Percentiles rank a stretch among this genome's conserved stretches.
These are phyloP conservation scores for Progne subis DNA, from an alignment of 2,113 vertebrate species.

Conservation along the genomic window DNA sequence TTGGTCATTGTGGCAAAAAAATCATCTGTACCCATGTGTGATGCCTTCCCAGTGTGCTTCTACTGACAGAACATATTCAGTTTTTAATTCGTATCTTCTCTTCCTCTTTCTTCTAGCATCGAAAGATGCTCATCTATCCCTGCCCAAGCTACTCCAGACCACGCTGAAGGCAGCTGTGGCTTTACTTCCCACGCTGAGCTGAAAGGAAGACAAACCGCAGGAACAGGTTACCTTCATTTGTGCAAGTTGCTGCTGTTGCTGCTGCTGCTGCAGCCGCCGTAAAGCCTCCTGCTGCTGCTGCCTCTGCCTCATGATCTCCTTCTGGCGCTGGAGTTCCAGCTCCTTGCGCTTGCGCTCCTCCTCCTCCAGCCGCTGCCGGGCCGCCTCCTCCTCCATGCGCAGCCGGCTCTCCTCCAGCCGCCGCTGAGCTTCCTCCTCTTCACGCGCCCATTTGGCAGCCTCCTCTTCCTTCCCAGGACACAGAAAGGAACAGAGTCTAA, in stretches of 20 bases:
- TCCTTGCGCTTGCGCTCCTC: constrained; percentile 85
- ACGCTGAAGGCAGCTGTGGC: background rate
- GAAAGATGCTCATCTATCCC: background rate
- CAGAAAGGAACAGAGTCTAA: constrained; percentile 19
- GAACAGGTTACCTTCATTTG: constrained; percentile 89
- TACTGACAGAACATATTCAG: rapidly evolving
- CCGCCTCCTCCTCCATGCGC: constrained; percentile 88
- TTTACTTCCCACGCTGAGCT: background rate
- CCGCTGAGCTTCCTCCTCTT: constrained; percentile 82
- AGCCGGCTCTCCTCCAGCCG: constrained; percentile 86
- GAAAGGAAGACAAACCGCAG: background rate
- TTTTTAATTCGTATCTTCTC: background rate
- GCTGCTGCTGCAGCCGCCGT: constrained; percentile 90
- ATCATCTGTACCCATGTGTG: background rate
- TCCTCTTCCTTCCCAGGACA: constrained; percentile 85
- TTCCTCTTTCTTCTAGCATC: background rate
- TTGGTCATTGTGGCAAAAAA: background rate
- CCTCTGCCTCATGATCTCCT: constrained; percentile 81
- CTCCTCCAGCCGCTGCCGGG: constrained; percentile 83
- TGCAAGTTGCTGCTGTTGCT: constrained; percentile 94
- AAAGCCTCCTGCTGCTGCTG: constrained; percentile 90
- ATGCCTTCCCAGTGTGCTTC: background rate
- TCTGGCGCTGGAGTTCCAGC: constrained; percentile 83
- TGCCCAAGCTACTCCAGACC: background rate
- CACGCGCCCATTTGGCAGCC: constrained; percentile 79